A percentile compares a stretch with the other conserved stretches of the same genome.
Evolutionary conservation across 1,140 invertebrate genomes (phyloP).

Genomic region (Cydia splendana): DNA sequence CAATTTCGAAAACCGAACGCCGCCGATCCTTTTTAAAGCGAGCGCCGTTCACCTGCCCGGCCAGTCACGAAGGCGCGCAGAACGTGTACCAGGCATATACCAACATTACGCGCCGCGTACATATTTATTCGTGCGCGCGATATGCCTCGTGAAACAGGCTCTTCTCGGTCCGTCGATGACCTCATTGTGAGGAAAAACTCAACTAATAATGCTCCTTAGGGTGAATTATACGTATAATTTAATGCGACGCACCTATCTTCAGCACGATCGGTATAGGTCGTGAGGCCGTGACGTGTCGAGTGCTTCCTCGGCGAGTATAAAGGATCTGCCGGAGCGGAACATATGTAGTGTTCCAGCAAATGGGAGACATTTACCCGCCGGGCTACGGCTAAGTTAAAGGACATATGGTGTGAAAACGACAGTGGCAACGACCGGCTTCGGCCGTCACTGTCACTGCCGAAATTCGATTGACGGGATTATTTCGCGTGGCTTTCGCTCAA

Average conservation of each 20-base stretch:
- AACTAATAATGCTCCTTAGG: constrained; percentile 41
- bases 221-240: constrained; percentile 42
- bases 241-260: constrained; percentile 49
- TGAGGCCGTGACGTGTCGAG: constrained; percentile 44
- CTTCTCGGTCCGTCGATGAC: constrained; percentile 49
- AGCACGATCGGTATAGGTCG: constrained; percentile 34
- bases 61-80: constrained; percentile 47
- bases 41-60: constrained; percentile 49
- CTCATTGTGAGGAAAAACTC: constrained; percentile 59
- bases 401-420: constrained; percentile 61
- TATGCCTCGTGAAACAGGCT: constrained; percentile 53
- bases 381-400: constrained; percentile 47
- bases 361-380: constrained; percentile 33
- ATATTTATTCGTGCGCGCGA: constrained; percentile 48
- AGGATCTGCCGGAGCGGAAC: constrained; percentile 36
- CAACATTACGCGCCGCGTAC: constrained; percentile 44
- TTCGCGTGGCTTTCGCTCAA: constrained; percentile 73
- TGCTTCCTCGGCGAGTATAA: constrained; percentile 37
- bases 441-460: constrained; percentile 56
- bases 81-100: constrained; percentile 43
- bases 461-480: constrained; percentile 68
- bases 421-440: constrained; percentile 50
- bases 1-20: constrained; percentile 51
- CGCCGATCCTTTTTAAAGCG: constrained; percentile 36
- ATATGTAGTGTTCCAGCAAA: constrained; percentile 44